Evolutionary conservation across 2,797 vertebrate species (phyloP).

Genomic region (Monodelphis domestica): DNA sequence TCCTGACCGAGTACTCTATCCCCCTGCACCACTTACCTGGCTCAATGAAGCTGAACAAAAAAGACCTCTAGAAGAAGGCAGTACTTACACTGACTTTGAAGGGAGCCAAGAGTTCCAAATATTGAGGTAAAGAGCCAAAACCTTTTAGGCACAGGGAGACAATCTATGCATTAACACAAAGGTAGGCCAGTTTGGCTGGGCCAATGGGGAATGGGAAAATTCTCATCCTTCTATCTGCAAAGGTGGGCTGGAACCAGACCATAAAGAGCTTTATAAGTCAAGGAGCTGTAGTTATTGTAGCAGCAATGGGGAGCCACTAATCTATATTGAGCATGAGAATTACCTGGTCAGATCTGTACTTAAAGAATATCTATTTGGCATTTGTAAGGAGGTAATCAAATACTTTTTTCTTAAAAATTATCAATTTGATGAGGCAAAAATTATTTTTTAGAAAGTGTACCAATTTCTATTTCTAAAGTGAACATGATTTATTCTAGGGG

Average conservation of each 20-base stretch:
- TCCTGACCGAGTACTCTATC: background rate
- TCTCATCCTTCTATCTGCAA: background rate
- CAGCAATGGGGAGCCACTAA: background rate
- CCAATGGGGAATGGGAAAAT: background rate
- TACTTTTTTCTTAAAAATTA: slow-evolving; percentile 29
- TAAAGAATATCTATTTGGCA: slow-evolving; percentile 6
- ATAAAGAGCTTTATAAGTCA: background rate
- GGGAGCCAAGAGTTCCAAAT: background rate
- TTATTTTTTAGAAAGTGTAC: slow-evolving; percentile 40
- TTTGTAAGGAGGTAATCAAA: background rate
- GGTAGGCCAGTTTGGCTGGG: background rate
- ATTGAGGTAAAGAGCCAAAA: background rate
- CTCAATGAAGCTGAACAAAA: background rate
- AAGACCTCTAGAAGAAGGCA: background rate
- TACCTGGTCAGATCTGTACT: background rate
- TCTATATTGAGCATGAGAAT: background rate
- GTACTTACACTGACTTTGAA: background rate
- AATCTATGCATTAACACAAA: background rate
- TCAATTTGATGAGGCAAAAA: slow-evolving; percentile 2
- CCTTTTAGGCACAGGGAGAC: background rate
- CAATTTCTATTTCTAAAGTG: background rate
- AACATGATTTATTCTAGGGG: no score
- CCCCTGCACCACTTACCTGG: background rate
- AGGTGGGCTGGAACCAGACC: background rate
- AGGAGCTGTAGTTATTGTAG: background rate